Base-by-base conservation (phyloP, 2,113 vertebrate genomes). In the Fulica atra region DNA sequence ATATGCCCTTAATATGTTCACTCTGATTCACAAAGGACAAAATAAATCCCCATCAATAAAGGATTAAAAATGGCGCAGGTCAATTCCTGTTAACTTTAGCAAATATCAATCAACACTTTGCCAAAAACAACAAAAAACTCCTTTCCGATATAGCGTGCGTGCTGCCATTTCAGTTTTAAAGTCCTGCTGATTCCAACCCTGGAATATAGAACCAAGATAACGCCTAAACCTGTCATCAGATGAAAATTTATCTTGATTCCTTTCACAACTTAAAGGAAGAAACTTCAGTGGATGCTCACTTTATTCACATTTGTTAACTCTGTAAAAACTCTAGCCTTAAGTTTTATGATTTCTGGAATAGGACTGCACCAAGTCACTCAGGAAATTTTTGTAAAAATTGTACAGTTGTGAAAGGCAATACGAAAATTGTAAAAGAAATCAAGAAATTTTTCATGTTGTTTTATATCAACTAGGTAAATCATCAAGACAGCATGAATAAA, bases 1-100 rank as follows among this genome's bases (percentile, higher is more conserved):
- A 95, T 82, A 92, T 80, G 96, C 38, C 93, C 91, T 95, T 97
- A 96, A 89, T 93, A 97, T 44, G 64, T 80, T 97, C 94, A 92
- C 74, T 68, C 64, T 66, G 51, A 89, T 92, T 86, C 94, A 95
- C 71, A 93, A 96, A 96, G 88, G 89, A 89, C 93, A 95, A 94
- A 96, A 96, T 69, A 91, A 93, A 85, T 69, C 33, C 64, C 73
- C 84, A 93, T 96, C 97, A 95, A 95, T 95, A 96, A 68, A 89
- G 94, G 77, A 97, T 88, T 96, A 97, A 94, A 97, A 96, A 33
- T 74, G 83, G 84, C 48, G 4, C 64, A 94, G 81, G 92, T 95
- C 88, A 96, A 91, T 96, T 96, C 72, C 92, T 85, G 77, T 94
- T 86, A 96, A 84, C 84, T 80, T 96, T 25, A 95, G 86, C 91